Conservation (phyloP, 2,888 invertebrate genomes). For the Mythimna pallens region DNA sequence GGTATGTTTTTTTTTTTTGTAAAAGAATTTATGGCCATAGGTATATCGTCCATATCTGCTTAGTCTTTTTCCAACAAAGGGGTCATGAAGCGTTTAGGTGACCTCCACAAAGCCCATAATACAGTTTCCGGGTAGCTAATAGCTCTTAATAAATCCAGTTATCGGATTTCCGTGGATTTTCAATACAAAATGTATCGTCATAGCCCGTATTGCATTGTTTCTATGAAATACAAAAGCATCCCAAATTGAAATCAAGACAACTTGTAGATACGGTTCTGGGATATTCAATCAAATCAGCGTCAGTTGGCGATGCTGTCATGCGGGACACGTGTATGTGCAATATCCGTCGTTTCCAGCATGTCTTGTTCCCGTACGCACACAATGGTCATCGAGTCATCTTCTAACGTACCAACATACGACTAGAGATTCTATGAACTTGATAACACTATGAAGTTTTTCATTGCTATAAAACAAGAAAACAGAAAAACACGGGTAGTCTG, state of each 20-base stretch:
- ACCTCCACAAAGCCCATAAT: too few species aligned
- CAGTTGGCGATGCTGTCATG: conserved; percentile 8
- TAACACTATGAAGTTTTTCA: background rate
- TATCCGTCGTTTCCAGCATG: background rate
- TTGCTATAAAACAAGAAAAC: too few species aligned
- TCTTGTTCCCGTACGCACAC: conserved; percentile 5
- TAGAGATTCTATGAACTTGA: background rate
- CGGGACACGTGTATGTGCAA: conserved; percentile 20
- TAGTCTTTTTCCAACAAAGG: too few species aligned
- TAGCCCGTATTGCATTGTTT: background rate
- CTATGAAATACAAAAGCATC: background rate
- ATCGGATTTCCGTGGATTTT: too few species aligned
- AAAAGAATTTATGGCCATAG: too few species aligned
- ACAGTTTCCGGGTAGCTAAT: too few species aligned
- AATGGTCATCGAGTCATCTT: conserved; percentile 2
- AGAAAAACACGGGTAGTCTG: too few species aligned
- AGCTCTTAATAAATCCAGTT: too few species aligned
- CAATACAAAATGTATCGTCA: too few species aligned
- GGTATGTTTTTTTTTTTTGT: too few species aligned
- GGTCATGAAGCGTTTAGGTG: too few species aligned
- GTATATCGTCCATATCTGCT: too few species aligned
- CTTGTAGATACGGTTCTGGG: conserved; percentile 2
- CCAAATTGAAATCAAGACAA: background rate
- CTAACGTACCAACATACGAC: conserved; percentile 1
- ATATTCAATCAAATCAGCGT: conserved; percentile 21